These are phyloP conservation scores for Sparidentex hasta DNA, from an alignment of 2,797 vertebrate genomes.

Conservation along the genomic window DNA sequence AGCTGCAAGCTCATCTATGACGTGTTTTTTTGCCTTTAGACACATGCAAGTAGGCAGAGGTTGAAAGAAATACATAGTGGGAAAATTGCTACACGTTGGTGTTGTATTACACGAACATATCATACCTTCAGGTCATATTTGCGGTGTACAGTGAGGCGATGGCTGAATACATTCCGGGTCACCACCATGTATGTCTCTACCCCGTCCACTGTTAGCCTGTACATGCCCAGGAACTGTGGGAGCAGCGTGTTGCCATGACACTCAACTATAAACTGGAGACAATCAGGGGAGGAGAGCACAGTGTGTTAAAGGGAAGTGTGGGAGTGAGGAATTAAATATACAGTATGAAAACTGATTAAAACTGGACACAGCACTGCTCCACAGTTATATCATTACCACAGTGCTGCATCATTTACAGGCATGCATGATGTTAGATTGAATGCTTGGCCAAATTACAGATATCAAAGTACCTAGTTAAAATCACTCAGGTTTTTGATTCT, in stretches of 20 bases:
- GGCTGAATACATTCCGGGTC: constrained; percentile 95
- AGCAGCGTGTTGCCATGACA: constrained; percentile 95
- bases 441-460: neutral
- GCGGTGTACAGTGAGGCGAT: constrained; percentile 93
- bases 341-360: constrained; percentile 42
- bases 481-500: neutral
- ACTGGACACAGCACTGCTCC: neutral
- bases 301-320: constrained; percentile 32
- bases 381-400: neutral
- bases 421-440: neutral
- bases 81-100: too few species aligned
- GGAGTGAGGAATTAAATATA: constrained; percentile 41
- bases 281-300: constrained; percentile 21
- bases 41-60: too few species aligned
- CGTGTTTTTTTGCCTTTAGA: too few species aligned
- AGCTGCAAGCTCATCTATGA: too few species aligned
- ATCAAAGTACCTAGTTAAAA: neutral
- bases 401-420: neutral
- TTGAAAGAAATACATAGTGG: too few species aligned
- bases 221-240: constrained; percentile 97
- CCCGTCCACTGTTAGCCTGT: constrained; percentile 93
- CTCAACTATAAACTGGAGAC: constrained; percentile 93
- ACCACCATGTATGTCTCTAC: constrained; percentile 98
- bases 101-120: neutral
- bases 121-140: constrained; percentile 96